Evolutionary conservation across 1,140 invertebrate genomes (phyloP).

Genomic region (Heterodera carotae): DNA sequence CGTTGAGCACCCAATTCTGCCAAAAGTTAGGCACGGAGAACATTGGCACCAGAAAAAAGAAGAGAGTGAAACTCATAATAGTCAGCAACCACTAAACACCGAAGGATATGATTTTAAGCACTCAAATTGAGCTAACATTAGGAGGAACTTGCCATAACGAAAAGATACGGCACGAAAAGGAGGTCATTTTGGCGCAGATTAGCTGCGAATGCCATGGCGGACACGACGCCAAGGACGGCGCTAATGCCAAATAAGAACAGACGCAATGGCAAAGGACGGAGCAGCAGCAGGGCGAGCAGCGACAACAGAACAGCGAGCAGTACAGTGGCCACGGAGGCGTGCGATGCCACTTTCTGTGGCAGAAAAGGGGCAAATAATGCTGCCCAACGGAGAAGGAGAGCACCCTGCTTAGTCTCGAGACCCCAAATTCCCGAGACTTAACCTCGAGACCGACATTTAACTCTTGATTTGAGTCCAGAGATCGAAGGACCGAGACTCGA

Average conservation of each 20-base stretch:
- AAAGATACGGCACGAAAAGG: background rate
- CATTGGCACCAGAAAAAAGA: conserved; percentile 2
- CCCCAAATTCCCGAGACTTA: too few species aligned
- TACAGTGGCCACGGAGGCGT: background rate
- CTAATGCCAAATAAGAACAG: background rate
- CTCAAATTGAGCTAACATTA: too few species aligned
- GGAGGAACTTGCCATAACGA: background rate
- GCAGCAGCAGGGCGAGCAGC: background rate
- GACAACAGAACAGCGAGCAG: background rate
- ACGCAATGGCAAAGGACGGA: background rate
- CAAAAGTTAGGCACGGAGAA: background rate
- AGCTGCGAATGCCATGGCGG: background rate
- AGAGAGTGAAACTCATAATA: background rate
- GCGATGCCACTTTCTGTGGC: background rate
- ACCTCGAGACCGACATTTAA: too few species aligned
- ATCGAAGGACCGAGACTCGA: too few species aligned
- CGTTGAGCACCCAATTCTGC: background rate
- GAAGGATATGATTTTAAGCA: background rate
- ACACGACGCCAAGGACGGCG: background rate
- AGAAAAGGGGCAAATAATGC: background rate
- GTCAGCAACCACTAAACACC: background rate
- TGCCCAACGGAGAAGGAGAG: too few species aligned
- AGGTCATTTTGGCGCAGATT: background rate
- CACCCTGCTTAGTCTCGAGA: too few species aligned
- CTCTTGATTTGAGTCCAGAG: too few species aligned